Conservation (phyloP, 2,113 vertebrate genomes). For the Semicossyphus pulcher region DNA sequence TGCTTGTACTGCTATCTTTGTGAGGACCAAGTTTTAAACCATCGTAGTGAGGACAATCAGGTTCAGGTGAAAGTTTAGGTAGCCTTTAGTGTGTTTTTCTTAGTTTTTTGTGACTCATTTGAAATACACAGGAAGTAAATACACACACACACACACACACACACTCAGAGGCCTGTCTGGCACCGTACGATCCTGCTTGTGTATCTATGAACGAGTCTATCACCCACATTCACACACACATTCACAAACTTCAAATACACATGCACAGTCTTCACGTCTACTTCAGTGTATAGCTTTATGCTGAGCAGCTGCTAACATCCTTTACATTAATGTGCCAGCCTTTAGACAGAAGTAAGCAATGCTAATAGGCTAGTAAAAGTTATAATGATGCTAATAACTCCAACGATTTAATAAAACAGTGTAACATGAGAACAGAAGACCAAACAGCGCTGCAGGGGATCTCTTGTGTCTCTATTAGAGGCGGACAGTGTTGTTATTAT, state of each 20-base stretch:
- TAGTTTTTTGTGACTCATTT: constrained; percentile 21
- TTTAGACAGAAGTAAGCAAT: too few relatives aligned
- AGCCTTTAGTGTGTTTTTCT: too few relatives aligned
- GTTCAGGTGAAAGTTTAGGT: too few relatives aligned
- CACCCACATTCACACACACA: background rate
- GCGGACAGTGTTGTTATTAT: too few relatives aligned
- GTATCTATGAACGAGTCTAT: constrained; percentile 63
- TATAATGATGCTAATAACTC: too few relatives aligned
- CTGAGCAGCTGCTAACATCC: background rate
- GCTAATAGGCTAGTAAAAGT: too few relatives aligned
- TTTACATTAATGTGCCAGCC: too few relatives aligned
- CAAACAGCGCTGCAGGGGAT: too few relatives aligned
- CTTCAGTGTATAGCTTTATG: background rate
- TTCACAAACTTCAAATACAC: constrained; percentile 2
- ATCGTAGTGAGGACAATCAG: background rate
- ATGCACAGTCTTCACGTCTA: background rate
- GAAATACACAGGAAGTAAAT: constrained; percentile 82
- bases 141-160: constrained; percentile 41
- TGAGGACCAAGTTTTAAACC: background rate
- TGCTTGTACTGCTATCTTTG: background rate
- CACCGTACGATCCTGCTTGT: constrained; percentile 29
- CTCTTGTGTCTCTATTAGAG: too few relatives aligned
- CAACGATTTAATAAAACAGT: too few relatives aligned
- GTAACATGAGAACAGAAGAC: too few relatives aligned
- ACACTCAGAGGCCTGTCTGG: constrained; percentile 39